These are phyloP conservation scores for Phragmatobia fuliginosa DNA, from an alignment of 2,888 invertebrate species.

Conservation along the genomic window DNA sequence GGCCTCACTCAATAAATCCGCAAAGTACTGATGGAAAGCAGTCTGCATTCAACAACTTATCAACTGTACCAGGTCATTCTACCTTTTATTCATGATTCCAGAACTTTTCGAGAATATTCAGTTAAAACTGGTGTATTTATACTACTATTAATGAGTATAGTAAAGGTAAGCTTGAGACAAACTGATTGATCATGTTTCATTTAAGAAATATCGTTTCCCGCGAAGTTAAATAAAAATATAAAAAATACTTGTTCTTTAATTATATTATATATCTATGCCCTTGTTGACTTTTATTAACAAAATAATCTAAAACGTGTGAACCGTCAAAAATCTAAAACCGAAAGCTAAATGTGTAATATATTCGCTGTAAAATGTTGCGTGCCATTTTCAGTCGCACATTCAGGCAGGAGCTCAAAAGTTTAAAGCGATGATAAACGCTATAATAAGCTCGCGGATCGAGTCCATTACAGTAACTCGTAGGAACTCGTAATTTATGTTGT, in stretches of 20 bases:
- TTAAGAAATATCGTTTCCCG: not conserved
- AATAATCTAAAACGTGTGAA: not conserved
- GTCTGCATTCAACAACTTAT: no score
- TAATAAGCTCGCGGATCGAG: constrained; percentile 56
- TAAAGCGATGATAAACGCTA: constrained; percentile 57
- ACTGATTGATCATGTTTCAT: not conserved
- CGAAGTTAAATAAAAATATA: no score
- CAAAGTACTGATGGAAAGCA: no score
- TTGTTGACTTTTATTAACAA: not conserved
- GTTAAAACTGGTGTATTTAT: no score
- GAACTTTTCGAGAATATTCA: no score
- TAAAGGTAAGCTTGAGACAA: not conserved
- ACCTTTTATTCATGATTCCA: no score
- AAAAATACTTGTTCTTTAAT: not conserved
- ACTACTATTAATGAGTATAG: no score
- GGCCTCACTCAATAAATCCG: no score
- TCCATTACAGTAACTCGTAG: constrained; percentile 58
- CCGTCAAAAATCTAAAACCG: not conserved
- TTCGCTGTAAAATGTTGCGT: constrained; percentile 33
- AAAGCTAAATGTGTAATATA: not conserved
- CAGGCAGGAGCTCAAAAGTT: constrained; percentile 44
- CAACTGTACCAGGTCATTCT: no score
- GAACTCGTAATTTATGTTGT: constrained; percentile 65
- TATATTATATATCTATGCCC: not conserved
- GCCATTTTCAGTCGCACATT: constrained; percentile 41